Evolutionary conservation across 2,888 invertebrate species (phyloP), one percentile per base, ranked within the genome.

Genomic region (Synanthedon tipuliformis): DNA sequence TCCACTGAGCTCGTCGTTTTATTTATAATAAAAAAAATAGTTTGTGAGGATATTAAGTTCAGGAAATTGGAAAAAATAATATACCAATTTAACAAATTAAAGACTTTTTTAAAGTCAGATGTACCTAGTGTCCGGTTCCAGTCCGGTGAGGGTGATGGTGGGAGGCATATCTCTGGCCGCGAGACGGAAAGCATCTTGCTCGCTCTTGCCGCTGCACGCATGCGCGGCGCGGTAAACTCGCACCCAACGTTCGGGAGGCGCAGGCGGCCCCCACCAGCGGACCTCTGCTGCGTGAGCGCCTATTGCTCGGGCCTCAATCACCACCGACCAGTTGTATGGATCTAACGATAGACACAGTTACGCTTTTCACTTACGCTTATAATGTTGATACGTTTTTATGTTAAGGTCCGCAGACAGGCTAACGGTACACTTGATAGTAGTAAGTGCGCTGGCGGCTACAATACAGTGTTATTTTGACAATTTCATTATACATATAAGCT

Each of bases 191-290:
- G 75, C 77, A 54, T 88, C 87, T n/a, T 73, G 73, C 54, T 85
- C 84, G 18, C 61, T 61, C 2, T 68, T 56, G 92, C 91, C 64
- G 0, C 73, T 94, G 52, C 85, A 85, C 1, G 81, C 78, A 53
- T 87, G 86, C 5, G 95, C 94, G 1, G 95, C 95, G 53, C 95
- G 90, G 81, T 94, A 96, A 65, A 96, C 95, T 61, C 95, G 94
- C 51, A 96, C 94, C 82, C 93, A 96, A 73, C 96, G 94, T 73
- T 96, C 95, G 58, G 95, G 94, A 0, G 96, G 96, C 61, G 94
- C 91, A 0, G 96, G 96, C 0, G 96, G 92, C 0, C 96, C 96
- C 51, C 88, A 90, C 95, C 95, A 96, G 4, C 90, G 89, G 5
- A 96, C 89, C 66, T 94, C 94, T 0, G 94, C 93, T 10, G 93